A percentile compares a stretch with the other conserved stretches of the same genome.
Conservation (phyloP, 2,888 invertebrate species). For the Cosmopolites sordidus region DNA sequence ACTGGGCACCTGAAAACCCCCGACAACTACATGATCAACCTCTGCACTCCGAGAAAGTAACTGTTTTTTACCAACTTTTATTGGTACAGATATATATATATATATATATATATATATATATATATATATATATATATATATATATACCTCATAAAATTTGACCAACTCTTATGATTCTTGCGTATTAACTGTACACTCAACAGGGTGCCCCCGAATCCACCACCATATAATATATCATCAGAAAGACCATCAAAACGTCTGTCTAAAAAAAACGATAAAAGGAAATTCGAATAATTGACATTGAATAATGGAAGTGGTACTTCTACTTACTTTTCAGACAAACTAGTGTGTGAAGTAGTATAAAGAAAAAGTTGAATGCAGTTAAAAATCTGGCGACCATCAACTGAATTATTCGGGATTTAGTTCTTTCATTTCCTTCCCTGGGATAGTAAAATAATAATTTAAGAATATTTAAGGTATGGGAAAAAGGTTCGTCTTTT, state of each 20-base stretch:
- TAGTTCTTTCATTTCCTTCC: neutral
- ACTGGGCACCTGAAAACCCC: too few relatives aligned
- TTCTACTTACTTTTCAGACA: slow-evolving; percentile 2
- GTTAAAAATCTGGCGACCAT: neutral
- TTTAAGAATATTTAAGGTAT: neutral
- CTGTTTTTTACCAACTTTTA: too few relatives aligned
- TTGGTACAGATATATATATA: too few relatives aligned
- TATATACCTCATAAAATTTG: slow-evolving; percentile 1
- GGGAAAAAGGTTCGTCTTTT: neutral
- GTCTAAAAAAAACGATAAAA: slow-evolving; percentile 4
- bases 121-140: too few relatives aligned
- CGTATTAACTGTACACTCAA: slow-evolving; percentile 2
- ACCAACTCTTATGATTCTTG: neutral
- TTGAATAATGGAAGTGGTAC: too few relatives aligned
- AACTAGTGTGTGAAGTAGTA: neutral
- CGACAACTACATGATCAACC: too few relatives aligned
- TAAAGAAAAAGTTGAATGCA: slow-evolving; percentile 2
- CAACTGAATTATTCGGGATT: neutral
- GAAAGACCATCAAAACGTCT: neutral
- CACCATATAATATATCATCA: neutral
- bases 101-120: too few relatives aligned
- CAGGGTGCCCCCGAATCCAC: neutral
- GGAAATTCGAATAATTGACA: too few relatives aligned
- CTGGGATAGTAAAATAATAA: too few relatives aligned
- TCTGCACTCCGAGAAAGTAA: too few relatives aligned